Base-by-base conservation (phyloP, 2,797 vertebrate species). In the Phrynocephalus vlangalii region DNA sequence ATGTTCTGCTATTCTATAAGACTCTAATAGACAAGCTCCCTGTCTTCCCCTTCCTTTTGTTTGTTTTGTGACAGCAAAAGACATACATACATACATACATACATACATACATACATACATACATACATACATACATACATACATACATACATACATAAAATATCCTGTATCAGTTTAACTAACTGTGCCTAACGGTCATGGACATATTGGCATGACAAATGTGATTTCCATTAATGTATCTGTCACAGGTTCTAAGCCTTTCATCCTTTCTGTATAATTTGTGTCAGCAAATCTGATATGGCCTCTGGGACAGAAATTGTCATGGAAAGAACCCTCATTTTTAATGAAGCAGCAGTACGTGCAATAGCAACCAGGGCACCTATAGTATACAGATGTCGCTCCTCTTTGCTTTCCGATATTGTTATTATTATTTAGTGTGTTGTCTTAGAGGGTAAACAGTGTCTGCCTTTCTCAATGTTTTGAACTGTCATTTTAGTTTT, bases 201-300 rank as follows among this genome's bases (percentile, higher is more conserved):
- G 24, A 33, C 83, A 56, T 88, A 30, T 26, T 82, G 6, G 8
- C 10, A 79, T 3, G 90, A 56, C 87, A 89, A 94, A 91, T 30
- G 0, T 66, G 83, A 28, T n/a, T 76, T 90, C 16, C 60, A 38
- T 92, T 95, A 94, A 89, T 91, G 63, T 48, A 87, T 66, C 84
- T 91, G 88, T 86, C 90, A 93, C 90, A 60, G 91, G 20, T 70
- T 83, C 87, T 88, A 88, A 87, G 87, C 71, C 90, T 93, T 89
- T 79, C 71, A 73, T 94, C 28, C 93, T 92, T 89, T 92, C 81
- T 38, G 38, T 82, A 90, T 89, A 60, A 82, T 86, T 26, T 10
- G 3, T 70, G 63, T 28, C 77, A 71, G 68, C 90, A 89, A 93
- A 93, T 13, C 7, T 90, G 75, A 85, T 91, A 88, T 89, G 85